A percentile compares a stretch with the other conserved stretches of the same genome.
Evolutionary conservation across 2,888 invertebrate species (phyloP).

Genomic region (Netelia melanura): DNA sequence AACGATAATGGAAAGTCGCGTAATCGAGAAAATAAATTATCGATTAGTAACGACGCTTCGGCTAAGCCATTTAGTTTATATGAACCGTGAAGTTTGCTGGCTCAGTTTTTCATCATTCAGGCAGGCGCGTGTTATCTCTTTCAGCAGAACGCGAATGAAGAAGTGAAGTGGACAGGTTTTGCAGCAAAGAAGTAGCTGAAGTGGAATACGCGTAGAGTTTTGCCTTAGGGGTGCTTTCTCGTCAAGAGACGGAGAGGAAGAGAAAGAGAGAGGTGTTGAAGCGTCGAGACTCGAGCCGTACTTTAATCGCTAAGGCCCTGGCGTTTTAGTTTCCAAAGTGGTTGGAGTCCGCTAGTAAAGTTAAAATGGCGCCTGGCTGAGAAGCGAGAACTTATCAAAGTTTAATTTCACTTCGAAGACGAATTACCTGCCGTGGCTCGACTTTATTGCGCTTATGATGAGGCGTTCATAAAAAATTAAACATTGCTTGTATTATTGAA

Average conservation of each 20-base stretch:
- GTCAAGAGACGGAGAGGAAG: conserved; percentile 10
- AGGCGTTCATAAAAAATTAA: background rate
- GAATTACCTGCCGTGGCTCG: background rate
- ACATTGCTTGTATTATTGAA: background rate
- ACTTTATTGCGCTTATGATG: background rate
- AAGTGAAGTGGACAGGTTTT: background rate
- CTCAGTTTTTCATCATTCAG: background rate
- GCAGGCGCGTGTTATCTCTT: background rate
- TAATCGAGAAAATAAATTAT: background rate
- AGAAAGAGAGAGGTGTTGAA: conserved; percentile 43
- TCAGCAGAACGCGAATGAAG: background rate
- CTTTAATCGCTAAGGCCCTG: conserved; percentile 50
- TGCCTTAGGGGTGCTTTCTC: conserved; percentile 26
- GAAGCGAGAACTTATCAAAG: conserved; percentile 45
- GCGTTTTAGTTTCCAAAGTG: conserved; percentile 47
- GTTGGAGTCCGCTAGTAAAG: conserved; percentile 33
- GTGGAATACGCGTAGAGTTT: background rate
- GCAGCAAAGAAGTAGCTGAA: background rate
- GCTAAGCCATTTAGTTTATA: background rate
- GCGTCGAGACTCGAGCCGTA: conserved; percentile 49
- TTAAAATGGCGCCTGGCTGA: conserved; percentile 32
- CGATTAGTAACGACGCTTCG: background rate
- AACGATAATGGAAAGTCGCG: background rate
- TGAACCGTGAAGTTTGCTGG: background rate
- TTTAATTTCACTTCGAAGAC: conserved; percentile 19